phyloP scores from a whole-genome alignment of 2,113 vertebrate species.

The Ranitomeya imitator region DNA sequence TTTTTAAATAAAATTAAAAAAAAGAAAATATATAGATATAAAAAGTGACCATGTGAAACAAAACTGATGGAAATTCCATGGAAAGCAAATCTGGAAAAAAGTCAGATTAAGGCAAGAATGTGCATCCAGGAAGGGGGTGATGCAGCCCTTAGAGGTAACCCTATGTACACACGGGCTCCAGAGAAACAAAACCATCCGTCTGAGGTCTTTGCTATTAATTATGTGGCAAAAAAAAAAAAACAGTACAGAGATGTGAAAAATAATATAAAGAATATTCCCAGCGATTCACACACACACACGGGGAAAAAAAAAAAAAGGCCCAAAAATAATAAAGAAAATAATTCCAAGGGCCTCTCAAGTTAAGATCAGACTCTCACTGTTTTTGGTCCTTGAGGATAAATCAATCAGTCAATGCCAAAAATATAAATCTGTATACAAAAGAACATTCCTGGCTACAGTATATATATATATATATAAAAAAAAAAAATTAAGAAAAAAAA shows the following conservation, averaged over 20 bases:
- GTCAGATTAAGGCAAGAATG: neutral
- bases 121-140: neutral
- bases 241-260: neutral
- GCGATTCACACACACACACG: conserved; percentile 46
- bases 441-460: neutral
- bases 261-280: neutral
- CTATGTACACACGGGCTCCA: neutral
- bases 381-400: conserved; percentile 60
- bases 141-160: neutral
- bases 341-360: conserved; percentile 58
- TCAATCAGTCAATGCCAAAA: conserved; percentile 43
- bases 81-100: neutral
- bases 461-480: too few species aligned
- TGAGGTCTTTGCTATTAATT: neutral
- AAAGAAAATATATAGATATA: neutral
- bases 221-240: neutral
- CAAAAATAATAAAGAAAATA: conserved; percentile 40
- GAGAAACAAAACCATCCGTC: neutral
- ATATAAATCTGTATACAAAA: neutral
- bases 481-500: neutral
- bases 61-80: neutral
- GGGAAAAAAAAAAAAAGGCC: conserved; percentile 1
- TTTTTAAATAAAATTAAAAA: neutral
- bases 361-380: conserved; percentile 63
- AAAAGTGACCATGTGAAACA: neutral